phyloP scores from a whole-genome alignment of 2,888 invertebrate species.

The Oxystoma pomonae region DNA sequence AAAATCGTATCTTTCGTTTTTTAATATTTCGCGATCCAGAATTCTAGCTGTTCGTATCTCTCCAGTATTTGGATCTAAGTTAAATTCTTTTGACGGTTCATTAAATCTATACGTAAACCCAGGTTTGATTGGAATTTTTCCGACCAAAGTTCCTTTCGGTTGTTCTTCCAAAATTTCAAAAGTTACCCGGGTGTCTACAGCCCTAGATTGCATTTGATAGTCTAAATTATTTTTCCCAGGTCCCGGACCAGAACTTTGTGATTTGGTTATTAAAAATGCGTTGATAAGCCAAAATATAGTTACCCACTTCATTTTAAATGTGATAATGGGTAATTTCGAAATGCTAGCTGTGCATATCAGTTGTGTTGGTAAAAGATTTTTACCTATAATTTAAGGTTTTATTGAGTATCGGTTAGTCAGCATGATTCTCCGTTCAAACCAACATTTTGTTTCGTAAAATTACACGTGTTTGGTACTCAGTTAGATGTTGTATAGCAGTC shows the following conservation, averaged over 20 bases:
- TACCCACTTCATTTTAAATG: constrained; percentile 32
- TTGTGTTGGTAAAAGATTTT: not conserved
- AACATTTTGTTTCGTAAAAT: constrained; percentile 19
- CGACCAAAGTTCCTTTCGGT: constrained; percentile 78
- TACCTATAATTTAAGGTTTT: not conserved
- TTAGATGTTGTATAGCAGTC: constrained; percentile 44
- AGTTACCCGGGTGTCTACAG: constrained; percentile 81
- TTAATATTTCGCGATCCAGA: constrained; percentile 80
- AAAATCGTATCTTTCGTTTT: constrained; percentile 78
- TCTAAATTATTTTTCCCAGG: constrained; percentile 37
- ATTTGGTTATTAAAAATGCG: constrained; percentile 35
- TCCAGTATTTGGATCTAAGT: constrained; percentile 77
- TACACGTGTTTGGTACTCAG: constrained; percentile 41
- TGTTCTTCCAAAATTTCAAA: constrained; percentile 84
- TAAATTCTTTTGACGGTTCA: constrained; percentile 85
- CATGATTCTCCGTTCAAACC: not conserved
- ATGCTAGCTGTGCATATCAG: constrained; percentile 22
- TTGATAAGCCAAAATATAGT: constrained; percentile 35
- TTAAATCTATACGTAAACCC: constrained; percentile 92
- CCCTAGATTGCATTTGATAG: constrained; percentile 80
- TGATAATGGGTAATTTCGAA: constrained; percentile 5
- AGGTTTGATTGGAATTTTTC: constrained; percentile 79
- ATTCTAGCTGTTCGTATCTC: constrained; percentile 77
- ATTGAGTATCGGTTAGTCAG: not conserved
- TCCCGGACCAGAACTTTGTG: constrained; percentile 44